Conservation (phyloP, 2,888 invertebrate species). For the Lepidochrysops patricia region DNA sequence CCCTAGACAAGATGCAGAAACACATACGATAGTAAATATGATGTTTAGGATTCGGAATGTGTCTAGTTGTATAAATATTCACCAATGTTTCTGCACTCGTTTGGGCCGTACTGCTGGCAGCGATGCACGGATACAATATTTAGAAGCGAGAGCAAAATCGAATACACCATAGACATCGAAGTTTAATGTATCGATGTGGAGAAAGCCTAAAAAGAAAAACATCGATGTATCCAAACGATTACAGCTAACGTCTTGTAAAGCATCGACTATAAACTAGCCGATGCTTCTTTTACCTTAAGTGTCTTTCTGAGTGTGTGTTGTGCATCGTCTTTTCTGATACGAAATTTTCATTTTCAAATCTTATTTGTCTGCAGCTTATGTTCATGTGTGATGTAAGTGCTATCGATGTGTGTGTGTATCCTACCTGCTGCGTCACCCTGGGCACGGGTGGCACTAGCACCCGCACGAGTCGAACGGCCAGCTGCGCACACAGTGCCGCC, state of each 20-base stretch:
- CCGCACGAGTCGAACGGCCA: conserved; percentile 85
- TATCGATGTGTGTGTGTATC: background rate
- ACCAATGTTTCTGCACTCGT: background rate
- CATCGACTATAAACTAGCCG: background rate
- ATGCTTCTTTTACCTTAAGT: background rate
- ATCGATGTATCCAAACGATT: conserved; percentile 1
- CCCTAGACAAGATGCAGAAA: background rate
- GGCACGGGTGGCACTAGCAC: conserved; percentile 85
- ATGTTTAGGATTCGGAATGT: background rate
- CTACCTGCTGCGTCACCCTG: background rate
- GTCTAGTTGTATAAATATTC: background rate
- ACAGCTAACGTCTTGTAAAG: background rate
- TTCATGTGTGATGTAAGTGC: background rate
- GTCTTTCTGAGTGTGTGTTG: conserved; percentile 31
- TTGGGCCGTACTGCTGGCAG: background rate
- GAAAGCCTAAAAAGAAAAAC: background rate
- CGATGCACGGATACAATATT: background rate
- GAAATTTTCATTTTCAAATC: too few relatives aligned
- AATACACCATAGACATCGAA: background rate
- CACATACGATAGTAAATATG: background rate
- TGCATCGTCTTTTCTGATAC: conserved; percentile 28
- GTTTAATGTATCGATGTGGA: background rate
- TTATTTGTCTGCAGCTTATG: background rate
- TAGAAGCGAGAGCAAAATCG: conserved; percentile 2
- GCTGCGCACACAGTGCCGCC: conserved; percentile 94